Conservation (phyloP, 2,797 vertebrate genomes). For the Macropodus opercularis region DNA sequence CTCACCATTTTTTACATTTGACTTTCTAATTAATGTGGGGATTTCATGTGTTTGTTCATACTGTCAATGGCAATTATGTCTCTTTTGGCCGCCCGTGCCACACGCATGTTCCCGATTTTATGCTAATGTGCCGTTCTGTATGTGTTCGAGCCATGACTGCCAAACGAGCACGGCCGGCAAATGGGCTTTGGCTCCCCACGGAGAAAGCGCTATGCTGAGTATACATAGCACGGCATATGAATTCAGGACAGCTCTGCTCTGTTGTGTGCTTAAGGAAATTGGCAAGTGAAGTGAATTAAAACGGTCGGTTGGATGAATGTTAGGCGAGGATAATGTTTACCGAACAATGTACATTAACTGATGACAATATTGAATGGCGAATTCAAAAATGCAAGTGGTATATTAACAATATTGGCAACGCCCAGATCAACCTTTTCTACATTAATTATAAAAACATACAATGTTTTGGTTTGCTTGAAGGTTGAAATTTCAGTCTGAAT, state of each 20-base stretch:
- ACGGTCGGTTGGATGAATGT: conserved; percentile 65
- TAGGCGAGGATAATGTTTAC: conserved; percentile 60
- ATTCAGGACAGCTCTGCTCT: conserved; percentile 57
- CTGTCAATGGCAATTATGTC: conserved; percentile 84
- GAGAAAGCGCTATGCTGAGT: conserved; percentile 69
- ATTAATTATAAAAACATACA: too few relatives aligned
- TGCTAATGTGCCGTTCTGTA: conserved; percentile 77
- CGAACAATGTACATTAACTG: conserved; percentile 66
- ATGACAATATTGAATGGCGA: conserved; percentile 47
- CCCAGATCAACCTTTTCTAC: too few relatives aligned
- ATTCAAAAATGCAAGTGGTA: conserved; percentile 38
- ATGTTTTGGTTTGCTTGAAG: too few relatives aligned
- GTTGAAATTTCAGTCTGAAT: conserved; percentile 27
- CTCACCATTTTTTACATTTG: conserved; percentile 80
- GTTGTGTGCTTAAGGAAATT: conserved; percentile 76
- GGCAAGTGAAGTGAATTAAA: conserved; percentile 66
- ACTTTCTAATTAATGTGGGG: conserved; percentile 83
- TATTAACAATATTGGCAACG: conserved; percentile 7
- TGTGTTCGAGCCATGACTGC: conserved; percentile 69
- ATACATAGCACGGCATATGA: conserved; percentile 68
- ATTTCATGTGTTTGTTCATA: conserved; percentile 85
- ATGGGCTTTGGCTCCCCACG: conserved; percentile 69
- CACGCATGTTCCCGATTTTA: conserved; percentile 66
- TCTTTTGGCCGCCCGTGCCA: conserved; percentile 70
- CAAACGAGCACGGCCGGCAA: conserved; percentile 71